Conservation (phyloP, 2,888 invertebrate genomes). For the Hybos culiciformis region DNA sequence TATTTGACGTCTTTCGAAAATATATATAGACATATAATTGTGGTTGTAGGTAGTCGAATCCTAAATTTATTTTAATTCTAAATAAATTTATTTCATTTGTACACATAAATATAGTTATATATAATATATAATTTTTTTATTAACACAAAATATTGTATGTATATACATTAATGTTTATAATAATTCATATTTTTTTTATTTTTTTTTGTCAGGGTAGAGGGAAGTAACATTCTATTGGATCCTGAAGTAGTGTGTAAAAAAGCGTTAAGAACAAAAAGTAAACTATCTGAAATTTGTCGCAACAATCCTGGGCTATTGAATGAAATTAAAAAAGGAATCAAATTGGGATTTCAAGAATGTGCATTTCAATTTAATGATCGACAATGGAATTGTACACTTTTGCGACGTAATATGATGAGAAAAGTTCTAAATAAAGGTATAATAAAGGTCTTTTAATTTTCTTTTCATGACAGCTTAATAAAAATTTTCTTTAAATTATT, state of each 20-base stretch:
- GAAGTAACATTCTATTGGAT: conserved; percentile 79
- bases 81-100: too few species aligned
- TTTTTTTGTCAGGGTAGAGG: conserved; percentile 48
- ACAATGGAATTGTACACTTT: conserved; percentile 80
- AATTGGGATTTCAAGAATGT: conserved; percentile 72
- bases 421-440: conserved; percentile 79
- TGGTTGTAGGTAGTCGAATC: too few species aligned
- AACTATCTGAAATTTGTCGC: conserved; percentile 68
- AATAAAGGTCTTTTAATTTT: too few species aligned
- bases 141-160: too few species aligned
- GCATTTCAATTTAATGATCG: conserved; percentile 74
- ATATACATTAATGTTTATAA: too few species aligned
- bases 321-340: conserved; percentile 72
- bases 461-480: too few species aligned
- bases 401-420: conserved; percentile 63
- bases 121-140: too few species aligned
- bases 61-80: too few species aligned
- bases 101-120: too few species aligned
- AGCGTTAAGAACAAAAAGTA: conserved; percentile 60
- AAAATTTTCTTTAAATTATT: conserved; percentile 4
- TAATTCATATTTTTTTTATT: not conserved
- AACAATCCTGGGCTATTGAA: conserved; percentile 68
- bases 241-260: conserved; percentile 81
- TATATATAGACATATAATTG: too few species aligned
- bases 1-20: too few species aligned